phyloP scores from a whole-genome alignment of 1,140 invertebrate genomes.

The Coptotermes formosanus region DNA sequence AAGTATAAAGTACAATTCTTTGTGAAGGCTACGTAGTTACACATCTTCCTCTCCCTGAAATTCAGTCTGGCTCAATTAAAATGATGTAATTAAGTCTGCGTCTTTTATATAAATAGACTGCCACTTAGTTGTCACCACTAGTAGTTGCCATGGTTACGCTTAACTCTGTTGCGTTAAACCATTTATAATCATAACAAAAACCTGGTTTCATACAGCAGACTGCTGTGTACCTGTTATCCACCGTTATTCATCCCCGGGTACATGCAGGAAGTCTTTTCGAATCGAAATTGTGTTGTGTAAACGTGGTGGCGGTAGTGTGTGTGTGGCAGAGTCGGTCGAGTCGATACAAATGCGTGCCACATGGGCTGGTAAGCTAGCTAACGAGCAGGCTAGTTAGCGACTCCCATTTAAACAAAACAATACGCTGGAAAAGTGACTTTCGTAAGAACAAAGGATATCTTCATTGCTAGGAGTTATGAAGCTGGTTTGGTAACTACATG shows the following conservation, averaged over 20 bases:
- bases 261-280: too few species aligned
- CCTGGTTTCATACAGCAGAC: background rate
- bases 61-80: slow-evolving; percentile 7
- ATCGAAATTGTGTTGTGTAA: background rate
- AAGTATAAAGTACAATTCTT: too few species aligned
- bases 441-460: background rate
- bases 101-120: slow-evolving; percentile 17
- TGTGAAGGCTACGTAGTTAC: too few species aligned
- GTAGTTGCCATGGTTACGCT: slow-evolving; percentile 1
- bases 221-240: background rate
- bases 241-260: too few species aligned
- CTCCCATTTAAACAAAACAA: background rate
- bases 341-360: background rate
- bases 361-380: background rate
- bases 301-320: background rate
- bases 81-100: background rate
- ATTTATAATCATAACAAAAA: slow-evolving; percentile 15
- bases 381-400: background rate
- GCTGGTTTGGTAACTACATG: too few species aligned
- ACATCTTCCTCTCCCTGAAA: background rate
- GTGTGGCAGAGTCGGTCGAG: background rate
- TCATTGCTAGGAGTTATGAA: too few species aligned
- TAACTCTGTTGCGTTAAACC: background rate
- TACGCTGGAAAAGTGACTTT: background rate
- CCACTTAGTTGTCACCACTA: slow-evolving; percentile 1